Evolutionary conservation across 2,797 vertebrate genomes (phyloP), one percentile per base, ranked within the genome.

Genomic region (Gymnoscopelus braueri): DNA sequence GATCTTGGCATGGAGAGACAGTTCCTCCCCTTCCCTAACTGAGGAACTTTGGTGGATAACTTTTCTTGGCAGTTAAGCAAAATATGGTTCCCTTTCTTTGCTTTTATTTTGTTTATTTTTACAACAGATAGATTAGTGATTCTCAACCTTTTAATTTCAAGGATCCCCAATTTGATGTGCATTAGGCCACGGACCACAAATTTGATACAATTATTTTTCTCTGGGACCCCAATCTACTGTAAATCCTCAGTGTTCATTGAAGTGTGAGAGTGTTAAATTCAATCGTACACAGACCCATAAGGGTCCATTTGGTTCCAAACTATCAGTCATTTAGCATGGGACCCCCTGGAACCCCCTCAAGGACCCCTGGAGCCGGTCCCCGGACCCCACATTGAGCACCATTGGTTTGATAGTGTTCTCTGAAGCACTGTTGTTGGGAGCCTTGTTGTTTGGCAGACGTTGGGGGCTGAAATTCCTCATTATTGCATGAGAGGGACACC

Each of bases 401-500:
- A 44, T 6, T 35, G 32, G 4, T 35, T 35, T 35, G 26, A 83
- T 82, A 82, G 74, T 62, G 63, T 71, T 74, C 75, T 89, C 83
- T 81, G 79, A 86, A 79, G 69, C 69, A 1, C 54, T 3, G 24
- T 83, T 85, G 63, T 65, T 75, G 69, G 72, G 52, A 72, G 57
- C 71, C 80, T 71, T 60, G 51, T 84, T 81, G 66, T 79, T 78
- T 44, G 66, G 77, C 74, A 80, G 74, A 76, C 59, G 48, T 78
- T 72, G 74, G 73, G 19, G 77, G 67, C 67, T 73, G 69, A 81
- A 35, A 86, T 84, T 87, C 78, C 75, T 84, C 83, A 84, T 86
- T 78, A 83, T 70, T 90, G 88, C 73, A 84, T 90, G 89, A 90
- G 88, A 87, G 85, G 84, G 87, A 91, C 90, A 89, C 88, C 88